These are phyloP conservation scores for Agapornis canus DNA, from an alignment of 2,797 vertebrate species.

Conservation along the genomic window DNA sequence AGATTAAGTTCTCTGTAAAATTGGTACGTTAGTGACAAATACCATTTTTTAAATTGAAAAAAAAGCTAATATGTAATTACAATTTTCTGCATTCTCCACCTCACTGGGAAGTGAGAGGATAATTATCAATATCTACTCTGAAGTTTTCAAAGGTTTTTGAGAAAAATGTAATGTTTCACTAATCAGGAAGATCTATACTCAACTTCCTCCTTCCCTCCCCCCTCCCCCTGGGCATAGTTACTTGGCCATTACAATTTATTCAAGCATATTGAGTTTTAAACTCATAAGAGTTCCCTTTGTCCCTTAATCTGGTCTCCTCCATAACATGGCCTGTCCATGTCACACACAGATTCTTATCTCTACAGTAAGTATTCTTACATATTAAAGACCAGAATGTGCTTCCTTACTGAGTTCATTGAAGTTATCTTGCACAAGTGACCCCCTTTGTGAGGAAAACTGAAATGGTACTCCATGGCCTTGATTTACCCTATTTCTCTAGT, in stretches of 20 bases:
- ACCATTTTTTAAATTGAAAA: neutral
- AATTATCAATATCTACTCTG: neutral
- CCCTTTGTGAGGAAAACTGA: neutral
- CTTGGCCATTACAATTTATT: neutral
- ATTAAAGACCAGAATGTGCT: neutral
- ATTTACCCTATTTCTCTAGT: neutral
- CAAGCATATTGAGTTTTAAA: neutral
- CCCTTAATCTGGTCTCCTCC: neutral
- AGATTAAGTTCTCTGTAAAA: neutral
- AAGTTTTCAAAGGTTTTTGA: neutral
- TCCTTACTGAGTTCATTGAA: neutral
- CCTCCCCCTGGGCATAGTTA: neutral
- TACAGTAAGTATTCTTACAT: neutral
- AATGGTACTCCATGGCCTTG: neutral
- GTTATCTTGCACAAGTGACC: neutral
- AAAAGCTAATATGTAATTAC: neutral
- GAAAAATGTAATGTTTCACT: neutral
- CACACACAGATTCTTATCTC: accelerated
- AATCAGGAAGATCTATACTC: neutral
- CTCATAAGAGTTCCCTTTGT: neutral
- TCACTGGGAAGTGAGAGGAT: neutral
- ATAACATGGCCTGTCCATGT: accelerated
- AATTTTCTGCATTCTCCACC: neutral
- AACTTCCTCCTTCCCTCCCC: accelerated
- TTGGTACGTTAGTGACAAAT: neutral